Base-by-base conservation (phyloP, 1,140 invertebrate genomes). In the Penaeus vannamei region DNA sequence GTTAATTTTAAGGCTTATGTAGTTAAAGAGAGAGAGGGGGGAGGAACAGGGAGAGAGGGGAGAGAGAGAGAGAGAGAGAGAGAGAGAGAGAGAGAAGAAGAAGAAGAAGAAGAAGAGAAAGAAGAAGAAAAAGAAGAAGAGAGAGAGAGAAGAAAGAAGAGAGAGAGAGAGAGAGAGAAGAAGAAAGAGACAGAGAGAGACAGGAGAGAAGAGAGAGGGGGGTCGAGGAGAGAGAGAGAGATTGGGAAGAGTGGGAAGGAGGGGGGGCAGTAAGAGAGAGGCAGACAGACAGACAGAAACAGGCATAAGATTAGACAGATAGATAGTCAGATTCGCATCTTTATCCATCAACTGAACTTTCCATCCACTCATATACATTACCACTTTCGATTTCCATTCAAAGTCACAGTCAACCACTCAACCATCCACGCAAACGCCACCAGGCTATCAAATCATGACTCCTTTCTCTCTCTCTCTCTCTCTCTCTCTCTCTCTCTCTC, bases 41-140 rank as follows among this genome's bases (percentile, higher is more conserved):
- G 10, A 20, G 10, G 22, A 19, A 5, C 12, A 62, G 22, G 60
- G 29, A 62, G 23, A 62, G 29, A 36, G 36, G 83, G 29, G 64
- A 64, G 83, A 66, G 32, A 66, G 62, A 72, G 83, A 69, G 64
- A 66, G 83, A 66, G 64, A 83, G 61, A 61, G 53, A 64, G 61
- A 61, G 81, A 83, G 20, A 83, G 81, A 32, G 81, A 83, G 61
- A 83, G 81, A 61, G 61, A 83, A 26, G 32, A 26, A 26, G 62
- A 61, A 19, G 20, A 5, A n/a, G 10, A 61, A 5, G 23, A 53
- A 61, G 61, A 61, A 2, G 2, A 23, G 5, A 12, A 29, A 42
- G 17, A 17, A 80, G 53, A 32, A 17, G 10, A 8, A 22, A 59
- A 32, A 14, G 20, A 22, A 0, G 19, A 36, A 12, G 7, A 1